A percentile compares a stretch with the other conserved stretches of the same genome.
phyloP scores from a whole-genome alignment of 2,797 vertebrate genomes.

The Esox masquinongy region DNA sequence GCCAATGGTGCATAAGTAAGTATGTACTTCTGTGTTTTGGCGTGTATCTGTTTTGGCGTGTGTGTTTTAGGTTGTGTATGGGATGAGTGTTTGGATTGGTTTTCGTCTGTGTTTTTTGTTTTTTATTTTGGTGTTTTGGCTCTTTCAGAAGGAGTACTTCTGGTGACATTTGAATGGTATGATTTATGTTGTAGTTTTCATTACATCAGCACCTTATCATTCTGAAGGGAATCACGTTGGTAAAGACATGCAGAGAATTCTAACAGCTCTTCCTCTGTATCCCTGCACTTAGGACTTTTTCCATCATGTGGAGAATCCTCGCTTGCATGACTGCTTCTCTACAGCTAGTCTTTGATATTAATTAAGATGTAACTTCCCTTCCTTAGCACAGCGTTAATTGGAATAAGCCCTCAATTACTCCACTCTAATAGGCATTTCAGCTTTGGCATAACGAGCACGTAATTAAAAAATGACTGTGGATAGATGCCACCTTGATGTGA shows the following conservation, averaged over 20 bases:
- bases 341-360: conserved; percentile 20
- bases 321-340: neutral
- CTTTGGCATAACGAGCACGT: conserved; percentile 27
- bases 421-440: conserved; percentile 23
- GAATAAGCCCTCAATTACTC: conserved; percentile 31
- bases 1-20: conserved; percentile 87
- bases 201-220: no score
- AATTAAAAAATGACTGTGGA: conserved; percentile 20
- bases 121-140: neutral
- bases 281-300: no score
- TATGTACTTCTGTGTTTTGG: conserved; percentile 52
- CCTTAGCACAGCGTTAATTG: conserved; percentile 24
- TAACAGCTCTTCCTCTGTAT: no score
- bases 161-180: no score
- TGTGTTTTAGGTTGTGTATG: conserved; percentile 1
- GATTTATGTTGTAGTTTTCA: no score
- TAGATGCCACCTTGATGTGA: conserved; percentile 7
- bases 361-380: conserved; percentile 29
- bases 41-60: conserved; percentile 5
- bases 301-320: no score
- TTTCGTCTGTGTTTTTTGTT: neutral
- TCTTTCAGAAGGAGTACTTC: no score
- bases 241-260: no score
- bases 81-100: neutral
- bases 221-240: no score